phyloP scores from a whole-genome alignment of 2,888 invertebrate species.

The Eulithis prunata region DNA sequence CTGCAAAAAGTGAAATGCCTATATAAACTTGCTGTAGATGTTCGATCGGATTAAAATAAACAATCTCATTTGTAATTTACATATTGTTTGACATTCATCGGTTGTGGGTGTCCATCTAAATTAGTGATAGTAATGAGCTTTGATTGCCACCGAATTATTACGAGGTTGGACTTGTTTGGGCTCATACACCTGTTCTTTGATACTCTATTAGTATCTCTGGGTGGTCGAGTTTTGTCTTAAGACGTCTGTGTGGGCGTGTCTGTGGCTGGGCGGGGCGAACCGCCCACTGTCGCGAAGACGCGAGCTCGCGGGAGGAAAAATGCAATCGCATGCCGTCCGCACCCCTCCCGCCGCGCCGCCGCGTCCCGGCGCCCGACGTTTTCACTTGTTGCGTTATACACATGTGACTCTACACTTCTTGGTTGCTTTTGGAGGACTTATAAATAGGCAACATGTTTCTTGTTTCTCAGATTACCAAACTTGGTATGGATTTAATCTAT shows the following conservation, averaged over 20 bases:
- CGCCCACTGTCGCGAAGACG: constrained; percentile 75
- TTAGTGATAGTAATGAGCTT: constrained; percentile 58
- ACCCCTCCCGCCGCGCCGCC: constrained; percentile 12
- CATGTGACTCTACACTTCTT: constrained; percentile 10
- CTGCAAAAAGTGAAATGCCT: not conserved
- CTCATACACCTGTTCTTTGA: constrained; percentile 40
- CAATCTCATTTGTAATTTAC: constrained; percentile 37
- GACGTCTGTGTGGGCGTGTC: constrained; percentile 69
- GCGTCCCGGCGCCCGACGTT: constrained; percentile 37
- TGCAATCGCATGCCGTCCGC: constrained; percentile 44
- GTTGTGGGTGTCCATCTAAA: constrained; percentile 49
- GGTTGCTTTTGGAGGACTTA: not conserved
- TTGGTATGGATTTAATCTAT: no score
- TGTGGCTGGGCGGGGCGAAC: constrained; percentile 68
- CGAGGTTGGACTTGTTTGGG: constrained; percentile 48
- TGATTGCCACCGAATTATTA: constrained; percentile 50
- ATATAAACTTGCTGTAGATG: not conserved
- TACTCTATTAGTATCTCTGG: not conserved
- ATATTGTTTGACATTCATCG: constrained; percentile 40
- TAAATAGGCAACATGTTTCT: no score
- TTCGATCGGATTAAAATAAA: constrained; percentile 1
- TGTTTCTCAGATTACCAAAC: no score
- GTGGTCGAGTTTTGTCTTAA: constrained; percentile 45
- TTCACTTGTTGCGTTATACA: constrained; percentile 65
- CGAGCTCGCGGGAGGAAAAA: constrained; percentile 64